Conservation (phyloP, 1,140 invertebrate genomes). For the Lerema accius region DNA sequence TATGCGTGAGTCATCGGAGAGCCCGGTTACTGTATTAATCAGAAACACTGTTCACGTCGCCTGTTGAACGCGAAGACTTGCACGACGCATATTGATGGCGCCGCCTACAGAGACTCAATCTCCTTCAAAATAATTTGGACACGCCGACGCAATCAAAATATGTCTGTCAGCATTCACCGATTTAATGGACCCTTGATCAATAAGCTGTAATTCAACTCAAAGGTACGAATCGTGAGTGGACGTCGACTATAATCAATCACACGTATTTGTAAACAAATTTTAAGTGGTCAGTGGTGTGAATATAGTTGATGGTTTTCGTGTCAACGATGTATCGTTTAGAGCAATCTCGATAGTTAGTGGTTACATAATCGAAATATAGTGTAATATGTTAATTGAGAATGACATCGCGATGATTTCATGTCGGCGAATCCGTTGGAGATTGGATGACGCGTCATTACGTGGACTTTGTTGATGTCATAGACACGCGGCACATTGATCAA, state of each 20-base stretch:
- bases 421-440: slow-evolving; percentile 58
- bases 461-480: slow-evolving; percentile 67
- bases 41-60: slow-evolving; percentile 55
- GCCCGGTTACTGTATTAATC: slow-evolving; percentile 62
- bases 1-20: slow-evolving; percentile 69
- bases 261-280: slow-evolving; percentile 23
- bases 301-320: slow-evolving; percentile 12
- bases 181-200: slow-evolving; percentile 45
- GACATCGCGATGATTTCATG: slow-evolving; percentile 62
- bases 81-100: slow-evolving; percentile 66
- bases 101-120: slow-evolving; percentile 49
- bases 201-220: slow-evolving; percentile 33
- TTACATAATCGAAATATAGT: slow-evolving; percentile 53
- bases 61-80: slow-evolving; percentile 54
- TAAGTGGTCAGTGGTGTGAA: slow-evolving; percentile 10
- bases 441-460: slow-evolving; percentile 71
- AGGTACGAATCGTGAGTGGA: slow-evolving; percentile 29
- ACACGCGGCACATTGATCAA: slow-evolving; percentile 42
- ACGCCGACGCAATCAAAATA: slow-evolving; percentile 43
- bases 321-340: neutral
- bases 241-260: slow-evolving; percentile 25
- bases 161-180: slow-evolving; percentile 44
- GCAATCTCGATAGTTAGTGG: slow-evolving; percentile 28
- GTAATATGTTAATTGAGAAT: slow-evolving; percentile 60
- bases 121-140: slow-evolving; percentile 42